Evolutionary conservation across 2,113 vertebrate genomes (phyloP).

Genomic region (Oenanthe oenanthe): DNA sequence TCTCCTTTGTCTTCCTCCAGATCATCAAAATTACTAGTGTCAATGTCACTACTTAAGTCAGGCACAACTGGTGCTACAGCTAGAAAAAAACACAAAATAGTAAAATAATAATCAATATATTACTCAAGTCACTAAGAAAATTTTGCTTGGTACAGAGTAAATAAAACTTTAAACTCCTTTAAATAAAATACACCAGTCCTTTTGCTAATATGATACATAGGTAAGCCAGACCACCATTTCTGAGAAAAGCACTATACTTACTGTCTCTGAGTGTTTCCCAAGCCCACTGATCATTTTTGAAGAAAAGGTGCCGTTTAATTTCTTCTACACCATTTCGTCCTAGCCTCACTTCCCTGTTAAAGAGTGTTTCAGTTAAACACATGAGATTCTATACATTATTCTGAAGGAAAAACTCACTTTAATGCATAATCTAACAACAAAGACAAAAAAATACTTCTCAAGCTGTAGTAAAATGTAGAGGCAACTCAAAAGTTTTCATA

Average conservation of each 20-base stretch:
- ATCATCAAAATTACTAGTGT: conserved; percentile 99
- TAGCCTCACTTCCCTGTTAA: conserved; percentile 89
- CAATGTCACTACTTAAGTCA: conserved; percentile 96
- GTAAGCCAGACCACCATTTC: not conserved
- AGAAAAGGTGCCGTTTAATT: conserved; percentile 96
- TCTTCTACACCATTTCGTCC: conserved; percentile 96
- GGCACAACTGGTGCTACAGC: conserved; percentile 97
- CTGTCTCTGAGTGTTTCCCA: conserved; percentile 96
- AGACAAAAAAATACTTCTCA: not conserved
- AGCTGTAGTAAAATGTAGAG: not conserved
- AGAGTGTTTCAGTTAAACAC: not conserved
- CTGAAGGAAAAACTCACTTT: not conserved
- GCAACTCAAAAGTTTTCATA: not conserved
- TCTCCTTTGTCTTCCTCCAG: conserved; percentile 97
- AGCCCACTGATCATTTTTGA: conserved; percentile 98
- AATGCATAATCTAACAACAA: not conserved
- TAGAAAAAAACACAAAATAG: conserved; percentile 46
- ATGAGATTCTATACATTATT: not conserved
- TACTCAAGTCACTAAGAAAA: not conserved
- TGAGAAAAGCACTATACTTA: conserved; percentile 74
- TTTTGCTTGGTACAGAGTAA: not conserved
- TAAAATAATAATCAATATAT: not conserved
- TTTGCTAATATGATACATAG: not conserved
- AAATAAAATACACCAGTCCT: not conserved
- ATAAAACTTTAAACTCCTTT: not conserved